Evolutionary conservation across 1,140 invertebrate genomes (phyloP), one percentile per base, ranked within the genome.

Genomic region (Lucilia cuprina): DNA sequence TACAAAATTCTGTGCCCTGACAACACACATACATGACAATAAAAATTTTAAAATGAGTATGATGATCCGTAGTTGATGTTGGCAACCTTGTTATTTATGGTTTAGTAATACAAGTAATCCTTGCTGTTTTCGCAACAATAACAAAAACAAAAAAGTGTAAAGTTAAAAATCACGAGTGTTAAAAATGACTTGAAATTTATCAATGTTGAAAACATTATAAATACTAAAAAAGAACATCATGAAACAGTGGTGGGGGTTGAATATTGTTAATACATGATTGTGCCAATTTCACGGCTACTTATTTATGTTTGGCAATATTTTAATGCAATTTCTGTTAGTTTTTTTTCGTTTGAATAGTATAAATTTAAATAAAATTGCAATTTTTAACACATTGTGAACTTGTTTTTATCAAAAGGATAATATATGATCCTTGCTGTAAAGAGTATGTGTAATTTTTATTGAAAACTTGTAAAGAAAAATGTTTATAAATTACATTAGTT

Each of bases 291-390:
- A 85, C 84, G 84, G 35, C 75, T 82, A 83, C 82, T 84, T 85
- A 83, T 83, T 85, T 85, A 85, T 83, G 82, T 85, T 85, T 83
- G 34, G 82, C 82, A 83, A 83, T 80, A 80, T 80, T 80, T 80
- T 80, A 80, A 19, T 84, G 84, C 84, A 83, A 84, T 84, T 84
- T 84, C 41, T 41, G 41, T 41, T 41, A 0, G 5, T 84, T 60
- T 78, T 60, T 2, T n/a, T 5, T 17, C 50, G 1, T 12, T 19
- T 19, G n/a, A 70, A 21, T 4, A 12, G 21, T 19, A 21, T 30
- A 83, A 83, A 85, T 85, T 85, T 85, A 83, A 85, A 85, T 85
- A 85, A 85, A 85, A 83, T 85, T 65, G 84, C 84, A 85, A 85
- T 85, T 85, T 83, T 85, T 85, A 75, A 74, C 84, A 85, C 55